These are phyloP conservation scores for Sphecodes monilicornis DNA, from an alignment of 2,888 invertebrate species.

Conservation along the genomic window DNA sequence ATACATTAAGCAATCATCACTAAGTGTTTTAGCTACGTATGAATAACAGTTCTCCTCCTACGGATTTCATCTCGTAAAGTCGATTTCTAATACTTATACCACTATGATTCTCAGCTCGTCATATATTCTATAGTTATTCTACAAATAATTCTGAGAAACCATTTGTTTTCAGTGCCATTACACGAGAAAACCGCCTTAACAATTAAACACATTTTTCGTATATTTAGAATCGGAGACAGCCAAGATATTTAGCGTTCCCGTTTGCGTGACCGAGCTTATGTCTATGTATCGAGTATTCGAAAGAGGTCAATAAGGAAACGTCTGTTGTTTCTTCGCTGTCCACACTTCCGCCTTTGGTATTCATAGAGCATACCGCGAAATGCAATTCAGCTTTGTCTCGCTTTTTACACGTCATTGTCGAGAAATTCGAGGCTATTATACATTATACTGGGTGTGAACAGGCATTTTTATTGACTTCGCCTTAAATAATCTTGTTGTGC, in stretches of 20 bases:
- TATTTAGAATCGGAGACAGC: not conserved
- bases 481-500: not conserved
- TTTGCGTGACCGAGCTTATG: not conserved
- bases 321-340: slow-evolving; percentile 21
- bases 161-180: no score
- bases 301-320: slow-evolving; percentile 21
- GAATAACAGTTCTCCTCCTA: no score
- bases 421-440: slow-evolving; percentile 53
- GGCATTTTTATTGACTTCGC: slow-evolving; percentile 24
- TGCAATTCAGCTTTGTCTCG: slow-evolving; percentile 64
- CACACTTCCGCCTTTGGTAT: slow-evolving; percentile 26
- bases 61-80: no score
- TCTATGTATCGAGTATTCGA: slow-evolving; percentile 2
- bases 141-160: no score
- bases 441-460: slow-evolving; percentile 45
- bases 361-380: slow-evolving; percentile 56
- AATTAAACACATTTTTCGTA: not conserved
- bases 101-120: no score
- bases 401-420: slow-evolving; percentile 60
- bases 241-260: not conserved
- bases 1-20: no score
- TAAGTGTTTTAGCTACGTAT: no score
- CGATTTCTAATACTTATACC: no score
- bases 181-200: no score
- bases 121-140: no score